Percentiles rank a stretch among this genome's conserved stretches.
phyloP scores from a whole-genome alignment of 2,113 vertebrate genomes.

The Alaudala cheleensis region DNA sequence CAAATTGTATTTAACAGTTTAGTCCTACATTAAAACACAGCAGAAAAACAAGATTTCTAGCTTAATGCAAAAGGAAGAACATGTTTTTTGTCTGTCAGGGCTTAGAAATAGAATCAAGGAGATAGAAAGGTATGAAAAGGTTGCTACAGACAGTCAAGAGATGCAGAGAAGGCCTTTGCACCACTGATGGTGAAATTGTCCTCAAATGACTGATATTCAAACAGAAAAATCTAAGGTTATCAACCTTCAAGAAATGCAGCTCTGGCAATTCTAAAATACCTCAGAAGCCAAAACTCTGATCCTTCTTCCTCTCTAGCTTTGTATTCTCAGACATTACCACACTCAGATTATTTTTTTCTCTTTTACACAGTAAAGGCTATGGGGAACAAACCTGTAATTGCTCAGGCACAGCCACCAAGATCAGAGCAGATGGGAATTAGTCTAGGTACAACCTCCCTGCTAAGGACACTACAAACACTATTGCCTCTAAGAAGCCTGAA shows the following conservation, averaged over 20 bases:
- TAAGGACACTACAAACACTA: not conserved
- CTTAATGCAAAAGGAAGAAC: not conserved
- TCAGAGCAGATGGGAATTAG: not conserved
- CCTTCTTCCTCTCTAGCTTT: not conserved
- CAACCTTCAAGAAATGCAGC: not conserved
- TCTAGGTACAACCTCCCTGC: not conserved
- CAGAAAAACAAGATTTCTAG: not conserved
- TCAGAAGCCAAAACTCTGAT: not conserved
- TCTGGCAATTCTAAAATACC: not conserved
- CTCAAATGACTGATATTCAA: not conserved
- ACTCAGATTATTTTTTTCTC: not conserved
- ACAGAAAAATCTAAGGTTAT: not conserved
- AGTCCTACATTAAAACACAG: not conserved
- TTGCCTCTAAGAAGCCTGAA: not conserved
- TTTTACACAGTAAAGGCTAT: not conserved
- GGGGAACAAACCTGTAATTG: not conserved
- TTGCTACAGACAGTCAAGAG: not conserved
- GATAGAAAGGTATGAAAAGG: not conserved
- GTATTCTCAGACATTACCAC: not conserved
- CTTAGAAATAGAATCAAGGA: not conserved
- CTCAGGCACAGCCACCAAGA: not conserved
- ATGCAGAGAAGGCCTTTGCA: not conserved
- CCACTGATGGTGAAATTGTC: not conserved
- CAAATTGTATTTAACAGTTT: slow-evolving; percentile 2
- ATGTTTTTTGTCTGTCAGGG: not conserved